phyloP scores from a whole-genome alignment of 2,888 invertebrate species.

The Drosophila eohydei region DNA sequence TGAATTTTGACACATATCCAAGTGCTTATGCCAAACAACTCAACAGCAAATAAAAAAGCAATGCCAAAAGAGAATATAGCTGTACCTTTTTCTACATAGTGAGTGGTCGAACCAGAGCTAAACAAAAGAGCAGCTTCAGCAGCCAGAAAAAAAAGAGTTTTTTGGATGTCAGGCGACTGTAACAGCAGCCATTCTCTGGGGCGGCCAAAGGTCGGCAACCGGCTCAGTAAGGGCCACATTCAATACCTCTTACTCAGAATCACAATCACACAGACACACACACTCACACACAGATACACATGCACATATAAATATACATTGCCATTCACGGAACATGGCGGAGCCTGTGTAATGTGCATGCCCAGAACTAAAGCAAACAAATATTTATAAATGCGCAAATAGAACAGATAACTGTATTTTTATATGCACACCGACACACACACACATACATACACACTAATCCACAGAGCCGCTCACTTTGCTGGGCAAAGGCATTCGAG shows the following conservation, averaged over 20 bases:
- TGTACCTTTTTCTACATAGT: slow-evolving; percentile 36
- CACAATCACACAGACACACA: slow-evolving; percentile 23
- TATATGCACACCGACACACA: slow-evolving; percentile 65
- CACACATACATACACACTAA: slow-evolving; percentile 39
- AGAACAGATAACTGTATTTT: slow-evolving; percentile 81
- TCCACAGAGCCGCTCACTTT: slow-evolving; percentile 57
- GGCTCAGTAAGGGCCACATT: slow-evolving; percentile 49
- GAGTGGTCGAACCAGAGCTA: slow-evolving; percentile 34
- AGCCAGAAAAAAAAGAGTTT: slow-evolving; percentile 22
- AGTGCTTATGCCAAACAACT: slow-evolving; percentile 80
- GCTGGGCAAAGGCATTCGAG: slow-evolving; percentile 67
- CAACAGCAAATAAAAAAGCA: slow-evolving; percentile 8
- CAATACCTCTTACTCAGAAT: slow-evolving; percentile 60
- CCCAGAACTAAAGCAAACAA: slow-evolving; percentile 73
- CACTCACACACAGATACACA: slow-evolving; percentile 18
- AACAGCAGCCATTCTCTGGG: slow-evolving; percentile 26
- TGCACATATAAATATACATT: slow-evolving; percentile 30
- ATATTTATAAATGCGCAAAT: slow-evolving; percentile 81
- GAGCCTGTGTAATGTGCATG: slow-evolving; percentile 67
- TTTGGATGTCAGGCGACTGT: slow-evolving; percentile 34
- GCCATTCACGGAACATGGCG: slow-evolving; percentile 29
- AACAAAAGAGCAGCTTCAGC: slow-evolving; percentile 65
- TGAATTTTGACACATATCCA: slow-evolving; percentile 73
- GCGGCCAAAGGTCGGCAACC: slow-evolving; percentile 69
- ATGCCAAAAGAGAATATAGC: slow-evolving; percentile 20